Conservation (phyloP, 1,140 invertebrate species). For the Lineus longissimus region DNA sequence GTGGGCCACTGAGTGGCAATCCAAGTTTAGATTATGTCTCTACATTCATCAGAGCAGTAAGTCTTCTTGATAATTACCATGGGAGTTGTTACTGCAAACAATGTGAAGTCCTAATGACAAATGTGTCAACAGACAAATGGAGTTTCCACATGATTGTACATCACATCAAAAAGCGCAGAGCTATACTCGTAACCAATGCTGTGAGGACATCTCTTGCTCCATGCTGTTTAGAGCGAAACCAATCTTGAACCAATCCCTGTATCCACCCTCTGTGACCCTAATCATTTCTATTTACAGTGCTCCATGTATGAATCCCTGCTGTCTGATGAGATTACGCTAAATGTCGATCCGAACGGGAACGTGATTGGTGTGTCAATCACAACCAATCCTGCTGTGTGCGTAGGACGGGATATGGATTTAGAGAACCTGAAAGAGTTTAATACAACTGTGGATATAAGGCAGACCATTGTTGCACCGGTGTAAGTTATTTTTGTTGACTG, state of each 20-base stretch:
- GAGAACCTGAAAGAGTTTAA: constrained; percentile 59
- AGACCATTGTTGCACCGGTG: constrained; percentile 70
- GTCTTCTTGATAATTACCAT: constrained; percentile 26
- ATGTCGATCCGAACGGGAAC: constrained; percentile 67
- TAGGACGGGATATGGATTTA: constrained; percentile 24
- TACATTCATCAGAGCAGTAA: constrained; percentile 76
- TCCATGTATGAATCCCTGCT: constrained; percentile 63
- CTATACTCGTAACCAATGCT: too few relatives aligned
- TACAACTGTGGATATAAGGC: constrained; percentile 68
- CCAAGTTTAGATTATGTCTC: constrained; percentile 60
- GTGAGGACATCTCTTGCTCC: too few relatives aligned
- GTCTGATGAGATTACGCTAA: constrained; percentile 68
- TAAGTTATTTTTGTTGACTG: constrained; percentile 57
- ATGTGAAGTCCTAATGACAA: too few relatives aligned
- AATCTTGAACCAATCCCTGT: too few relatives aligned
- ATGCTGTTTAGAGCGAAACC: too few relatives aligned
- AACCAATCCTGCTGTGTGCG: constrained; percentile 36
- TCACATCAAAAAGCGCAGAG: too few relatives aligned
- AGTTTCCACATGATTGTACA: too few relatives aligned
- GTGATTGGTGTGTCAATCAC: constrained; percentile 66
- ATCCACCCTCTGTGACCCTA: too few relatives aligned
- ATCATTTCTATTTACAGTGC: constrained; percentile 58
- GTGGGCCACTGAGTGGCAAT: constrained; percentile 60
- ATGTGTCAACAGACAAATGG: too few relatives aligned
- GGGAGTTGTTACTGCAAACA: too few relatives aligned